These are phyloP conservation scores for Acromyrmex echinatior DNA, from an alignment of 1,140 invertebrate genomes.

Conservation along the genomic window DNA sequence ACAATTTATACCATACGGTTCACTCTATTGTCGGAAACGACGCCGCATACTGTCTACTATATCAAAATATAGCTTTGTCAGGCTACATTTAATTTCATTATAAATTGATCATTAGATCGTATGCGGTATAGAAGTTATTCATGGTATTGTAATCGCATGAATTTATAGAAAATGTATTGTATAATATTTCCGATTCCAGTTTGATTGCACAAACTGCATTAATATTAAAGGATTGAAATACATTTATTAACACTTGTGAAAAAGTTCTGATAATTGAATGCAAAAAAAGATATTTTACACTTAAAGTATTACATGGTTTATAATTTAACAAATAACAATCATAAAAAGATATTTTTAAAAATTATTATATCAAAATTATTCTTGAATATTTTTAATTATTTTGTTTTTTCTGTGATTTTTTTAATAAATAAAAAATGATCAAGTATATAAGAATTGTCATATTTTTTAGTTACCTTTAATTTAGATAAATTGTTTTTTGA, in stretches of 20 bases:
- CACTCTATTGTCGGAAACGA: constrained; percentile 5
- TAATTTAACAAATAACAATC: background rate
- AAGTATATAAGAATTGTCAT: background rate
- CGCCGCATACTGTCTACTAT: background rate
- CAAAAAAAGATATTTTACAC: background rate
- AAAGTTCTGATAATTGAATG: background rate
- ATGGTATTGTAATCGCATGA: background rate
- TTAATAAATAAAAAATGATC: background rate
- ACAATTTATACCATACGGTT: background rate
- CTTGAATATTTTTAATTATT: background rate
- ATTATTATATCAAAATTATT: background rate
- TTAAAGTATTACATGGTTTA: background rate
- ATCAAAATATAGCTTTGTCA: constrained; percentile 23
- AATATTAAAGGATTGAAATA: constrained; percentile 14
- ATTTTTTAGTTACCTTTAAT: background rate
- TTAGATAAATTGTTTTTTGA: background rate
- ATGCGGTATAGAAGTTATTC: constrained; percentile 17
- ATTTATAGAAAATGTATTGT: constrained; percentile 28
- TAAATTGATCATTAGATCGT: constrained; percentile 24
- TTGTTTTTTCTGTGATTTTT: background rate
- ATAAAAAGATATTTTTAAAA: background rate
- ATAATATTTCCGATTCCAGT: background rate
- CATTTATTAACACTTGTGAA: constrained; percentile 9
- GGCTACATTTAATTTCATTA: constrained; percentile 33
- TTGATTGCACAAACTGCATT: constrained; percentile 1